Percentiles rank a stretch among this genome's conserved stretches.
Evolutionary conservation across 2,888 invertebrate genomes (phyloP).

Genomic region (Blera fallax): DNA sequence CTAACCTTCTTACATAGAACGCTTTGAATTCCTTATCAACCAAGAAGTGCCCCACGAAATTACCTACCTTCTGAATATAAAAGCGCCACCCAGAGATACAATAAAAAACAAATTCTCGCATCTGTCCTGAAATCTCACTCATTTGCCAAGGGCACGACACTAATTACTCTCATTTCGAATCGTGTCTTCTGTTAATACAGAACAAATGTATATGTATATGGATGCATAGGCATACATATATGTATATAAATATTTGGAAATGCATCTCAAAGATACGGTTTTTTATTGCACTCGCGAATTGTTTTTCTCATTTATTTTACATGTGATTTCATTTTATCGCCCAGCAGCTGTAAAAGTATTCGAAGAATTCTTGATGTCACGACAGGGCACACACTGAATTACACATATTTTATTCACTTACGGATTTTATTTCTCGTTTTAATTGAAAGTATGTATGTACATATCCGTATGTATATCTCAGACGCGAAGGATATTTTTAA

Average conservation of each 20-base stretch:
- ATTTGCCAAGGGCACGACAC: constrained; percentile 50
- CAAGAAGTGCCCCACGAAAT: neutral
- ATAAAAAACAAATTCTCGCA: constrained; percentile 2
- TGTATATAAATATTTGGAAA: constrained; percentile 3
- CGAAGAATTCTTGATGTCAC: constrained; percentile 49
- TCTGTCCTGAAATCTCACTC: constrained; percentile 21
- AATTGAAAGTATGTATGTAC: constrained; percentile 29
- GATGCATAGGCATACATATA: neutral
- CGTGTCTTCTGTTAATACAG: constrained; percentile 9
- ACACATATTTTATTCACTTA: constrained; percentile 25
- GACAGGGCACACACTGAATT: constrained; percentile 43
- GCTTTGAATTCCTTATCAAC: neutral
- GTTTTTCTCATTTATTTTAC: constrained; percentile 19
- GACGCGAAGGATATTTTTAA: constrained; percentile 23
- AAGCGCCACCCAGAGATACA: neutral
- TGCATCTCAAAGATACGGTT: constrained; percentile 7
- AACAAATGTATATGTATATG: neutral
- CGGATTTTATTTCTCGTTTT: constrained; percentile 32
- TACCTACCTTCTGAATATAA: neutral
- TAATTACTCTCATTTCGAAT: constrained; percentile 51
- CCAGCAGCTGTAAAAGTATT: constrained; percentile 35
- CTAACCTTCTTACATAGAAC: neutral
- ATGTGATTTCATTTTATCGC: constrained; percentile 31
- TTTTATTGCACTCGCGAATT: constrained; percentile 18
- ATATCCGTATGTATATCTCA: no score